Conservation (phyloP, 2,797 vertebrate genomes). For the Cuniculus paca region DNA sequence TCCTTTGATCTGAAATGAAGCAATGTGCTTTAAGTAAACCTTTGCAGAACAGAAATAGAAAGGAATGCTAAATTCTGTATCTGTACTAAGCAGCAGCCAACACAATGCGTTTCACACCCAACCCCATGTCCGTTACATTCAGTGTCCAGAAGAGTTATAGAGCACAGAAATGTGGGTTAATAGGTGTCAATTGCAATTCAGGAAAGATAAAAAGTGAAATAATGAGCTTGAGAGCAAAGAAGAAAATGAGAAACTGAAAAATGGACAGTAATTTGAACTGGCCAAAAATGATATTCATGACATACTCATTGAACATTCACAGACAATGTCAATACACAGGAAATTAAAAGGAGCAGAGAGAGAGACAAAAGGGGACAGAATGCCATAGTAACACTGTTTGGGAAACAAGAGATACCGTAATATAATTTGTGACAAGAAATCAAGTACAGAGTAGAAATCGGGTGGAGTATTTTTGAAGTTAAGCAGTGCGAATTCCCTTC, state of each 20-base stretch:
- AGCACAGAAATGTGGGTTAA: background rate
- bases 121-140: background rate
- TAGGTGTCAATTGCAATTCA: slow-evolving; percentile 61
- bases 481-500: background rate
- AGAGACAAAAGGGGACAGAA: background rate
- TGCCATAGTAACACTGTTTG: background rate
- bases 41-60: slow-evolving; percentile 36
- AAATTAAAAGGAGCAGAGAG: background rate
- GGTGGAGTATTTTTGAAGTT: background rate
- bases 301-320: slow-evolving; percentile 61
- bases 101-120: too few relatives aligned
- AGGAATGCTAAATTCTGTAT: slow-evolving; percentile 1
- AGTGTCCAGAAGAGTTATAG: background rate
- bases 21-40: background rate
- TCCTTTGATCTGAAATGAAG: background rate
- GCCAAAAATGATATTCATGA: slow-evolving; percentile 75
- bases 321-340: background rate
- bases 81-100: background rate
- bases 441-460: background rate
- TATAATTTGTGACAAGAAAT: background rate
- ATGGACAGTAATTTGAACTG: slow-evolving; percentile 75
- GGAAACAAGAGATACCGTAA: background rate
- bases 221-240: slow-evolving; percentile 63
- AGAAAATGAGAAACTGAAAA: slow-evolving; percentile 77
- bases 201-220: slow-evolving; percentile 69